A percentile compares a stretch with the other conserved stretches of the same genome.
phyloP scores from a whole-genome alignment of 2,797 vertebrate genomes.

The Hemitrygon akajei region DNA sequence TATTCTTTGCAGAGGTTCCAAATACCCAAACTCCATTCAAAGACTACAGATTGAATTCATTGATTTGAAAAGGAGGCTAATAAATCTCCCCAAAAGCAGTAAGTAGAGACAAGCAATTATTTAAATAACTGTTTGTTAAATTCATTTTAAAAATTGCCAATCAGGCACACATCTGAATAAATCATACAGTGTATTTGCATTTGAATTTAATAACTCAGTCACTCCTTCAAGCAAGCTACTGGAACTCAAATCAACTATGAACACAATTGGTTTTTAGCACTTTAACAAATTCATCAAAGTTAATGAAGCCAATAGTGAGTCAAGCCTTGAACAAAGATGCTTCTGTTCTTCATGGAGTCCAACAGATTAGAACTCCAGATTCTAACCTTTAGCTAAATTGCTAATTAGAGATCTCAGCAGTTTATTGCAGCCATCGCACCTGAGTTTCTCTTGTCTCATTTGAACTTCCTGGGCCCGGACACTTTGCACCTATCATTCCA shows the following conservation, averaged over 20 bases:
- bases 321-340: background rate
- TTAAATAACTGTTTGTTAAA: slow-evolving; percentile 13
- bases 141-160: slow-evolving; percentile 3
- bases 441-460: background rate
- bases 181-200: slow-evolving; percentile 13
- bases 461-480: background rate
- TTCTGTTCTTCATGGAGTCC: background rate
- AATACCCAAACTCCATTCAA: slow-evolving; percentile 5
- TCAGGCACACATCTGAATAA: slow-evolving; percentile 17
- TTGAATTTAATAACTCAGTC: background rate
- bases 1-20: slow-evolving; percentile 7
- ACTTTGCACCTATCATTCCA: background rate
- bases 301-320: background rate
- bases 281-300: background rate
- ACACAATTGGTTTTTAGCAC: background rate
- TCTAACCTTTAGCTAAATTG: background rate
- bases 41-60: slow-evolving; percentile 15
- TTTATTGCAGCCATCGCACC: no score
- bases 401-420: background rate
- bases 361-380: no score
- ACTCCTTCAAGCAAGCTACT: background rate
- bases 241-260: background rate
- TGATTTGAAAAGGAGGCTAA: slow-evolving; percentile 13
- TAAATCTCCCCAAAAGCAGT: slow-evolving; percentile 20
- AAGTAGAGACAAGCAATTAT: slow-evolving; percentile 25